Percentiles rank a stretch among this genome's conserved stretches.
Conservation (phyloP, 2,888 invertebrate species). For the Lasioglossum leucozonium region DNA sequence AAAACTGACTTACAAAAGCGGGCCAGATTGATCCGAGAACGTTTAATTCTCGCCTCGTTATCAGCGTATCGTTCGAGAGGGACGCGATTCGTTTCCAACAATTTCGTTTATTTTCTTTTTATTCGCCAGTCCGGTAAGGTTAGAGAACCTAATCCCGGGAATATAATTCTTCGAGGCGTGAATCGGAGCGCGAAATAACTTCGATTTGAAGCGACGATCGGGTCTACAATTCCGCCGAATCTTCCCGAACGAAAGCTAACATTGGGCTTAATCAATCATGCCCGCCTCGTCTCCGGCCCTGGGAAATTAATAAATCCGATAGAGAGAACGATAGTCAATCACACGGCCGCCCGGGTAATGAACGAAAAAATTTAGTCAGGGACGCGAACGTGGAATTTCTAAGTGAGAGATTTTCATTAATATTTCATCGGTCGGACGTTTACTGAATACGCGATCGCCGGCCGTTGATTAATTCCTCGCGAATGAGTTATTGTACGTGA, state of each 20-base stretch:
- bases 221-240: not conserved
- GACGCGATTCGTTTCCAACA: not conserved
- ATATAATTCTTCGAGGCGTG: not conserved
- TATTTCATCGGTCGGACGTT: slow-evolving; percentile 36
- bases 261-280: slow-evolving; percentile 2
- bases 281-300: not conserved
- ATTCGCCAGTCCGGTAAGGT: not conserved
- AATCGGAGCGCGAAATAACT: not conserved
- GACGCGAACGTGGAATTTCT: not conserved
- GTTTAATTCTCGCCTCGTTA: not conserved
- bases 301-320: slow-evolving; percentile 16
- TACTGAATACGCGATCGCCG: slow-evolving; percentile 30
- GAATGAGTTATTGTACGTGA: slow-evolving; percentile 46
- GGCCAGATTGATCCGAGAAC: not conserved
- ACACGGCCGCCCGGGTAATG: not conserved
- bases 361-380: not conserved
- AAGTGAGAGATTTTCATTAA: slow-evolving; percentile 27
- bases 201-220: not conserved
- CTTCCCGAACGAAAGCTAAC: not conserved
- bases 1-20: not conserved
- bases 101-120: not conserved
- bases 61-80: not conserved
- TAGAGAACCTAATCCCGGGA: not conserved
- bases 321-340: slow-evolving; percentile 7
- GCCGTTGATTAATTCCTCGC: slow-evolving; percentile 41